These are phyloP conservation scores for Rhamnusium bicolor DNA, from an alignment of 2,888 invertebrate species.

Conservation along the genomic window DNA sequence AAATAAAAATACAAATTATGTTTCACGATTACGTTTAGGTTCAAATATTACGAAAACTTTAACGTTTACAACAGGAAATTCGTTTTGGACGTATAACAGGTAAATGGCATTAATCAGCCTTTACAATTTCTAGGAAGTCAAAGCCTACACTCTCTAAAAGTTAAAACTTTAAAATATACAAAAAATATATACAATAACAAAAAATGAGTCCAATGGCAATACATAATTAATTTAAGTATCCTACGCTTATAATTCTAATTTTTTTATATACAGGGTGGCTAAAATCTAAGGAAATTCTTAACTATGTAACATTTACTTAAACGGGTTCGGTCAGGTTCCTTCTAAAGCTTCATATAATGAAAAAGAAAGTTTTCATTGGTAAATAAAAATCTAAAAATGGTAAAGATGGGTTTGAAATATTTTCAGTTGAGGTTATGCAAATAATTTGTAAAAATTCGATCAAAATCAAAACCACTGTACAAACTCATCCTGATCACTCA, in stretches of 20 bases:
- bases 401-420: too few relatives aligned
- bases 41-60: not conserved
- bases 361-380: too few relatives aligned
- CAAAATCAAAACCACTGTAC: too few relatives aligned
- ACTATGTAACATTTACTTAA: not conserved
- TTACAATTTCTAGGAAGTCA: constrained; percentile 48
- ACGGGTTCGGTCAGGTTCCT: not conserved
- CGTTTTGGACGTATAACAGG: constrained; percentile 50
- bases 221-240: constrained; percentile 5
- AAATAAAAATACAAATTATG: not conserved
- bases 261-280: constrained; percentile 17
- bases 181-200: constrained; percentile 22
- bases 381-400: too few relatives aligned
- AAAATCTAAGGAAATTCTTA: not conserved
- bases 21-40: constrained; percentile 17
- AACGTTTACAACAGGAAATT: constrained; percentile 30
- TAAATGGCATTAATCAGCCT: constrained; percentile 53
- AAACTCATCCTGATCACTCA: too few relatives aligned
- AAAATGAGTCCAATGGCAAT: constrained; percentile 27
- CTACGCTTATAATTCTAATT: constrained; percentile 9
- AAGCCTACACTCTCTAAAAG: constrained; percentile 19
- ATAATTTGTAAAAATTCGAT: too few relatives aligned
- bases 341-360: not conserved
- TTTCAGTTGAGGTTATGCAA: too few relatives aligned
- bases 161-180: constrained; percentile 28